These are phyloP conservation scores for Spinus olivaceus DNA, from an alignment of 2,797 vertebrate genomes.

Conservation along the genomic window DNA sequence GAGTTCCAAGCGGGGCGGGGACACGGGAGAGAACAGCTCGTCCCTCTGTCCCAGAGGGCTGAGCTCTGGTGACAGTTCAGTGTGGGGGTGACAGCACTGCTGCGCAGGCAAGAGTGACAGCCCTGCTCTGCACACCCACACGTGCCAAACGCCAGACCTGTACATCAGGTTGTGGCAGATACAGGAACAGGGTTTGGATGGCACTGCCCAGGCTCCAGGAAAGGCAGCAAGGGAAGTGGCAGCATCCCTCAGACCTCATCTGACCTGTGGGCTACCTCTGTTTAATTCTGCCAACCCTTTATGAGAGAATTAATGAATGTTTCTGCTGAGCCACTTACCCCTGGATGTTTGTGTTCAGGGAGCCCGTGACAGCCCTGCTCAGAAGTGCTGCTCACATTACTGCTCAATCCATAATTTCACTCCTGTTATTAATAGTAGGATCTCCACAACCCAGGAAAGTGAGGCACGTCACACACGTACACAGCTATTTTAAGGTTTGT, in stretches of 20 bases:
- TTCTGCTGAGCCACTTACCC: not conserved
- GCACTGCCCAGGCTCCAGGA: not conserved
- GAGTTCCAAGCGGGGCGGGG: not conserved
- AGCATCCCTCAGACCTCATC: not conserved
- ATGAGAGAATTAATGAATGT: not conserved
- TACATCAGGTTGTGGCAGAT: not conserved
- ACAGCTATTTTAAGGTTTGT: not conserved
- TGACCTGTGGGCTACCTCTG: not conserved
- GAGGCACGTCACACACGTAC: not conserved
- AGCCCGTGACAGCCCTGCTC: not conserved
- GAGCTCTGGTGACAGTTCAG: not conserved
- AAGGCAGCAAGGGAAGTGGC: not conserved
- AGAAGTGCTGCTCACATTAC: not conserved
- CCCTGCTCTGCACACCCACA: not conserved
- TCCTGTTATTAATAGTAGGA: conserved; percentile 2
- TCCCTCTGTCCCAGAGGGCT: not conserved
- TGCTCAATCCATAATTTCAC: not conserved
- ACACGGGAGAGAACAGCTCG: not conserved
- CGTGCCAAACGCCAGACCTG: not conserved
- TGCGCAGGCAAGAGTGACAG: not conserved
- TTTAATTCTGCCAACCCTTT: not conserved
- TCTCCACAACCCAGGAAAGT: not conserved
- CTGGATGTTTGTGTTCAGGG: not conserved
- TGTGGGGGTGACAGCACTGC: not conserved
- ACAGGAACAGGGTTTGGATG: not conserved